Evolutionary conservation across 2,888 invertebrate species (phyloP).

Genomic region (Holacanthella duospinosa): DNA sequence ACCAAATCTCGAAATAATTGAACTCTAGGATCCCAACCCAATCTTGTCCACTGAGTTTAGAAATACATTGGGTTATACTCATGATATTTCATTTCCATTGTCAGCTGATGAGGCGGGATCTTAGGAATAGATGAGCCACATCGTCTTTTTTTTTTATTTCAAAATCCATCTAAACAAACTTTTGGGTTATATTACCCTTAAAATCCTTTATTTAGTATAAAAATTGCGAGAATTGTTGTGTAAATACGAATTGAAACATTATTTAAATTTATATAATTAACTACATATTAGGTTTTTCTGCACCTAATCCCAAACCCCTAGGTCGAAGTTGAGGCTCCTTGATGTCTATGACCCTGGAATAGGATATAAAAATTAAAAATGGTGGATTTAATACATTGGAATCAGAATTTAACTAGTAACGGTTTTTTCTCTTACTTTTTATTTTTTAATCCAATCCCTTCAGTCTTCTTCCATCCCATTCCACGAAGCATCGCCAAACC

Average conservation of each 20-base stretch:
- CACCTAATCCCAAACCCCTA: constrained; percentile 88
- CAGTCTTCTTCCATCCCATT: constrained; percentile 77
- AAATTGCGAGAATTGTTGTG: no score
- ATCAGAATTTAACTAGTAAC: background rate
- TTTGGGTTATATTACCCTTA: no score
- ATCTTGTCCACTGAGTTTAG: background rate
- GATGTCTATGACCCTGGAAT: constrained; percentile 45
- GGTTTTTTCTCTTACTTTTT: constrained; percentile 42
- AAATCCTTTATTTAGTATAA: no score
- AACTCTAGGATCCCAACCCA: background rate
- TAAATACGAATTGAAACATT: no score
- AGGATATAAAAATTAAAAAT: constrained; percentile 1
- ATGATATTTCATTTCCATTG: background rate
- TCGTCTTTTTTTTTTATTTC: background rate
- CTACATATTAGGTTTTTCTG: constrained; percentile 47
- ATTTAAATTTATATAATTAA: background rate
- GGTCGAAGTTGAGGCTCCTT: constrained; percentile 65
- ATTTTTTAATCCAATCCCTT: constrained; percentile 50
- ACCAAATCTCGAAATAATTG: background rate
- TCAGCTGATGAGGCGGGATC: background rate
- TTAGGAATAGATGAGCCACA: background rate
- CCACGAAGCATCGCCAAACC: constrained; percentile 89
- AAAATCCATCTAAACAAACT: no score
- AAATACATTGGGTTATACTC: no score
- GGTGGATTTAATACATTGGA: background rate